These are phyloP conservation scores for Lysandra bellargus DNA, from an alignment of 2,888 invertebrate species.

Conservation along the genomic window DNA sequence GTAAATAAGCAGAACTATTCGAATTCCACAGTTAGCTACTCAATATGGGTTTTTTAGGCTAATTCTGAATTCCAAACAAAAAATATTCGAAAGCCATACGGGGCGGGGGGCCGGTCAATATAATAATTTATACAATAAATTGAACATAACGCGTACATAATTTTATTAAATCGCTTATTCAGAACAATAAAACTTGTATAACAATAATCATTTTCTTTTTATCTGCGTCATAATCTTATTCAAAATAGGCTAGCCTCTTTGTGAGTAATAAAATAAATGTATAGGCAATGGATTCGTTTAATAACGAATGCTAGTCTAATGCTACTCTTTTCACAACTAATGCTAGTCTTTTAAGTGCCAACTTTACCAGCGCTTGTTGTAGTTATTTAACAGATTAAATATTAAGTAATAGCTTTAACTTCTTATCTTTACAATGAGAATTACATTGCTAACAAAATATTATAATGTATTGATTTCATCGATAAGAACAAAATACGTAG, in stretches of 20 bases:
- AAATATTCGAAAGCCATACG: conserved; percentile 3
- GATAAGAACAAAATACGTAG: no score
- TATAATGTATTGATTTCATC: no score
- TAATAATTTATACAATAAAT: conserved; percentile 21
- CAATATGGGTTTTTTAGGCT: conserved; percentile 12
- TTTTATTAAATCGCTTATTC: conserved; percentile 18
- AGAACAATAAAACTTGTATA: conserved; percentile 22
- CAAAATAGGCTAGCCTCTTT: not conserved
- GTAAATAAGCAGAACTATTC: conserved; percentile 27
- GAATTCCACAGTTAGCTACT: conserved; percentile 9
- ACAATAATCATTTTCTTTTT: not conserved
- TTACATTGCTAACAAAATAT: no score
- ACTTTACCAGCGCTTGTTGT: not conserved
- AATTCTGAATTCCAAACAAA: conserved; percentile 28
- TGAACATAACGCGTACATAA: conserved; percentile 23
- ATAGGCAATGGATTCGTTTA: not conserved
- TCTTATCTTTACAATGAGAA: not conserved
- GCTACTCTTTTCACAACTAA: no score
- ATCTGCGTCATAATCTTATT: conserved; percentile 4
- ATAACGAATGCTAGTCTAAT: no score
- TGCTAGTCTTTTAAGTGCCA: not conserved
- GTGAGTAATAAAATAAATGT: not conserved
- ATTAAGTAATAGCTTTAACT: not conserved
- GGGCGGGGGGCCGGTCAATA: conserved; percentile 25
- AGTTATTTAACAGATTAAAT: not conserved